Percentiles rank a stretch among this genome's conserved stretches.
These are phyloP conservation scores for Steinernema khuongi DNA, from an alignment of 1,140 invertebrate species.

Conservation along the genomic window DNA sequence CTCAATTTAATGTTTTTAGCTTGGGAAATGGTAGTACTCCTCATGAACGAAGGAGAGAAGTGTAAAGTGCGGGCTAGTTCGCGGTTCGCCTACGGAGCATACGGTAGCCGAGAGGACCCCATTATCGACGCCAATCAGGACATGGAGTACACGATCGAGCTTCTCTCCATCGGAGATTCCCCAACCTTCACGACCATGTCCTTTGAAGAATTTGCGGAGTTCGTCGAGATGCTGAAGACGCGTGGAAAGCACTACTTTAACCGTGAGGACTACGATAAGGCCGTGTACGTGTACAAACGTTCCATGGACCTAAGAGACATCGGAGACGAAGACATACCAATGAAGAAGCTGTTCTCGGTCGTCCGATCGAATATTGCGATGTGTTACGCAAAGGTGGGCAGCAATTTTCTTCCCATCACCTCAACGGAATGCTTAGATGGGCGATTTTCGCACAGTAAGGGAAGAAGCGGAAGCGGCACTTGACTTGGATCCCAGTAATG, in stretches of 20 bases:
- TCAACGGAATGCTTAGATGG: background rate
- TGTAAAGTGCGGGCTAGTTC: background rate
- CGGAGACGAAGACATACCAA: background rate
- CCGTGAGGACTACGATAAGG: background rate
- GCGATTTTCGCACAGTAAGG: background rate
- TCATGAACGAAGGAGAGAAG: conserved; percentile 4
- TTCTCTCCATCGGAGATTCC: background rate
- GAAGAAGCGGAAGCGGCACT: background rate
- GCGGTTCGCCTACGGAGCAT: background rate
- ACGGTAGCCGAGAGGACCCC: background rate
- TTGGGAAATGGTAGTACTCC: conserved; percentile 8
- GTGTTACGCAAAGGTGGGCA: background rate
- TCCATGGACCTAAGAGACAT: background rate
- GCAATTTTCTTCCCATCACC: background rate
- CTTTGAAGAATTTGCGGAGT: background rate
- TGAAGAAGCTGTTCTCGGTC: background rate
- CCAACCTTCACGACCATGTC: background rate
- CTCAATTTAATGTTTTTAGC: background rate
- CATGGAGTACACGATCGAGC: conserved; percentile 3
- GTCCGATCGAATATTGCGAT: background rate
- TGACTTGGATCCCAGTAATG: background rate
- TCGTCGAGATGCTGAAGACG: background rate
- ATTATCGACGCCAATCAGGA: background rate
- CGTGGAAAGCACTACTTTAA: background rate
- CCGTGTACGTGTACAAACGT: background rate